phyloP scores from a whole-genome alignment of 2,797 vertebrate genomes.

The Babyrousa celebensis region DNA sequence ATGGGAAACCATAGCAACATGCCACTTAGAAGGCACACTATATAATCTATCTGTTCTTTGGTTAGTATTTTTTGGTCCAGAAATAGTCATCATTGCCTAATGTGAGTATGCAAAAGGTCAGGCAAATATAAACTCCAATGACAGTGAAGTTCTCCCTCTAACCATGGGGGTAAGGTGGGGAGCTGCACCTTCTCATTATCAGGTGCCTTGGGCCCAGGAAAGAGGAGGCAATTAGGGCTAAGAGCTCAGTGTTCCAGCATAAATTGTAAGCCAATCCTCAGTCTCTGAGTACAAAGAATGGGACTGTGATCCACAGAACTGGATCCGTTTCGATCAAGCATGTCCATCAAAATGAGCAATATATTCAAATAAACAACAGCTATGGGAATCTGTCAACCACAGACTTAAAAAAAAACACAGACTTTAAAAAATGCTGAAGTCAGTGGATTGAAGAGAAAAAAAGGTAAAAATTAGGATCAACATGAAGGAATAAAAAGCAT shows the following conservation, averaged over 20 bases:
- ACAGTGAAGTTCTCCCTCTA: conserved; percentile 60
- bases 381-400: neutral
- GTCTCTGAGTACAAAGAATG: neutral
- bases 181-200: neutral
- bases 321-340: too few species aligned
- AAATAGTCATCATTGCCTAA: conserved; percentile 88
- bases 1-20: conserved; percentile 91
- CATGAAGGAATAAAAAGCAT: neutral
- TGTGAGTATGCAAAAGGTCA: conserved; percentile 86
- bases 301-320: neutral
- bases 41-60: conserved; percentile 90
- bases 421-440: neutral
- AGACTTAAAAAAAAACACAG: neutral
- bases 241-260: neutral
- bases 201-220: neutral
- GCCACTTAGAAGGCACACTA: conserved; percentile 83
- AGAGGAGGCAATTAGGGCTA: neutral
- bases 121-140: conserved; percentile 72
- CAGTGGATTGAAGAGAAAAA: neutral
- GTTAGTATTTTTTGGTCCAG: conserved; percentile 86
- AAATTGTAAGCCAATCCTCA: conserved; percentile 17
- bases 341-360: neutral
- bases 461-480: neutral
- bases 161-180: neutral
- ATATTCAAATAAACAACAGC: neutral